These are phyloP conservation scores for Leucophora obtusa DNA, from an alignment of 2,888 invertebrate species.

Conservation along the genomic window DNA sequence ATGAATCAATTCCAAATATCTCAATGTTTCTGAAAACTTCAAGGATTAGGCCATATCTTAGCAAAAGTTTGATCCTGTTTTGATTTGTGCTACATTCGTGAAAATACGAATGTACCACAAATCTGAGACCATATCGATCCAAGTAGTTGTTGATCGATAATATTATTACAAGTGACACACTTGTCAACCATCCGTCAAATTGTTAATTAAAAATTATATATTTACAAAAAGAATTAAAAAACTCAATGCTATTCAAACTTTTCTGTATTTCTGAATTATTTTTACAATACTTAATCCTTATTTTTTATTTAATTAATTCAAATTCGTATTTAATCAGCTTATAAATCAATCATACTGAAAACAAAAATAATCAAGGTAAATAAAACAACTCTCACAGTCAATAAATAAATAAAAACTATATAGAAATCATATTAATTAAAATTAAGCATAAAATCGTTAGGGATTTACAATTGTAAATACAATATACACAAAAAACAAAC, in stretches of 20 bases:
- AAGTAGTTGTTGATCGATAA: too few relatives aligned
- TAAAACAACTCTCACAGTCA: constrained; percentile 9
- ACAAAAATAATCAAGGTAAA: constrained; percentile 1
- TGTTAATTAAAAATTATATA: too few relatives aligned
- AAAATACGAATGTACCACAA: too few relatives aligned
- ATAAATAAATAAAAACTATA: constrained; percentile 14
- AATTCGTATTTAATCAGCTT: constrained; percentile 21
- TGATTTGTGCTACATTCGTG: too few relatives aligned
- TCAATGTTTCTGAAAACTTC: too few relatives aligned
- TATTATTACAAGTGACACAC: too few relatives aligned
- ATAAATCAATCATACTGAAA: constrained; percentile 26
- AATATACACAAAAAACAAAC: constrained; percentile 7
- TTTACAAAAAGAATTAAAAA: too few relatives aligned
- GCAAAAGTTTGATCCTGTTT: too few relatives aligned
- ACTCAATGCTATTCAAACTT: constrained; percentile 23
- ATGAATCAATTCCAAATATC: too few relatives aligned
- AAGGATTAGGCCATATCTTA: too few relatives aligned
- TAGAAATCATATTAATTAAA: constrained; percentile 26
- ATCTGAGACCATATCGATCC: too few relatives aligned
- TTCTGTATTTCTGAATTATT: not conserved
- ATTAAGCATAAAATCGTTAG: constrained; percentile 50
- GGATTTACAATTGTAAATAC: constrained; percentile 61
- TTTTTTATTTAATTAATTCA: constrained; percentile 7
- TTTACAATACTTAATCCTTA: not conserved
- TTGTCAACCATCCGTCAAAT: too few relatives aligned